Percentiles rank a stretch among this genome's conserved stretches.
These are phyloP conservation scores for Spilarctia lutea DNA, from an alignment of 2,888 invertebrate genomes.

Conservation along the genomic window DNA sequence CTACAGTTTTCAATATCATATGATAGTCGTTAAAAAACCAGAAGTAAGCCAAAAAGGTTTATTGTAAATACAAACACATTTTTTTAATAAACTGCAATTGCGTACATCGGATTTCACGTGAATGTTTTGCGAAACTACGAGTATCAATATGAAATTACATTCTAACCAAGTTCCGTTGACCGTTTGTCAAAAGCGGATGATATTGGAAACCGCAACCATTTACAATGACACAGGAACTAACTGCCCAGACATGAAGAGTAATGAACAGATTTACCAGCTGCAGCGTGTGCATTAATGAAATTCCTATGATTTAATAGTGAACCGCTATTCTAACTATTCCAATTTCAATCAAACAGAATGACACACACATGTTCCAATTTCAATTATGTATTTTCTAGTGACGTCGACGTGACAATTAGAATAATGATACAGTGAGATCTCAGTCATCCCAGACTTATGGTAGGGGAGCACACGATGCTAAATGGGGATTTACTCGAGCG, in stretches of 20 bases:
- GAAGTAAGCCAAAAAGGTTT: no score
- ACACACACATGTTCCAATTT: conserved; percentile 30
- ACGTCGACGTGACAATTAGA: no score
- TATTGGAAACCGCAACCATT: conserved; percentile 31
- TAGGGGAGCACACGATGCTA: no score
- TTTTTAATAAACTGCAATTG: no score
- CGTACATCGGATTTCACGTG: no score
- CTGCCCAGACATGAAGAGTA: conserved; percentile 30
- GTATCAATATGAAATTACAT: conserved; percentile 9
- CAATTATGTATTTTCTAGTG: not conserved
- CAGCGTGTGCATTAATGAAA: conserved; percentile 61
- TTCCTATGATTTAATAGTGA: not conserved
- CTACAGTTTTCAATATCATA: no score
- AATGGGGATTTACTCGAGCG: no score
- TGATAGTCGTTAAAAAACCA: no score
- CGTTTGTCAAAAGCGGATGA: conserved; percentile 8
- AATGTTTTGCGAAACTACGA: not conserved
- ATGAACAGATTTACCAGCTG: conserved; percentile 46
- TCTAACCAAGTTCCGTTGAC: conserved; percentile 11
- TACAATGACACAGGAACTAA: conserved; percentile 31
- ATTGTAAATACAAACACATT: no score
- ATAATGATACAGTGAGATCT: no score
- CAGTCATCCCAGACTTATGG: no score
- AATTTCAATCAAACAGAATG: not conserved
- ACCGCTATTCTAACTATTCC: conserved; percentile 21